These are phyloP conservation scores for Vireo griseus DNA, from an alignment of 2,797 vertebrate genomes.

Conservation along the genomic window DNA sequence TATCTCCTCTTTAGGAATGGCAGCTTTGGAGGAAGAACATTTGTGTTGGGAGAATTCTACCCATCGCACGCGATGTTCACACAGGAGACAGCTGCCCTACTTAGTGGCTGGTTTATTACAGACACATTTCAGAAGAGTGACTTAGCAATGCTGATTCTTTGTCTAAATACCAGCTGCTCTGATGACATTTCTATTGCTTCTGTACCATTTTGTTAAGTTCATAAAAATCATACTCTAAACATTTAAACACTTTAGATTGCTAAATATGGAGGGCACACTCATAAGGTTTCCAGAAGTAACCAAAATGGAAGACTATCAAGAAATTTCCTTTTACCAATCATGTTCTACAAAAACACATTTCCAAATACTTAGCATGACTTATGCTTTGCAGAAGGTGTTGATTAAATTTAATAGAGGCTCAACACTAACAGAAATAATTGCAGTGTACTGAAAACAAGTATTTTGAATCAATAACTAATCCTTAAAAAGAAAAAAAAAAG, in stretches of 20 bases:
- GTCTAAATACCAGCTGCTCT: neutral
- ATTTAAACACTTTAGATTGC: neutral
- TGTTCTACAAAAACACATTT: neutral
- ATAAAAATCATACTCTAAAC: neutral
- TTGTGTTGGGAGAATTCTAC: neutral
- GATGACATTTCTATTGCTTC: neutral
- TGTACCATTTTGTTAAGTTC: neutral
- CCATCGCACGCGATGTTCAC: rapidly evolving
- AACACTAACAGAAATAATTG: neutral
- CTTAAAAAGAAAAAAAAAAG: neutral
- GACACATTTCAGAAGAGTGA: neutral
- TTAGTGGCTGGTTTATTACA: neutral
- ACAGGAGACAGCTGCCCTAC: neutral
- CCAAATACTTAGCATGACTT: neutral
- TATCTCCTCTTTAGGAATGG: neutral
- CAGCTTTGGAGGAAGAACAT: neutral
- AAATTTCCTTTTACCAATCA: neutral
- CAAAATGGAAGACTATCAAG: neutral
- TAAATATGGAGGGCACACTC: neutral
- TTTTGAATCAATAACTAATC: neutral
- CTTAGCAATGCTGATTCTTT: neutral
- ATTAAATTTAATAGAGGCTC: neutral
- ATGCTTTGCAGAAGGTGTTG: neutral
- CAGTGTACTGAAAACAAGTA: neutral
- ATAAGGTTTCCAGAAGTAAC: neutral